Evolutionary conservation across 1,140 invertebrate species (phyloP), one percentile per base, ranked within the genome.

Genomic region (Drosophila repleta): DNA sequence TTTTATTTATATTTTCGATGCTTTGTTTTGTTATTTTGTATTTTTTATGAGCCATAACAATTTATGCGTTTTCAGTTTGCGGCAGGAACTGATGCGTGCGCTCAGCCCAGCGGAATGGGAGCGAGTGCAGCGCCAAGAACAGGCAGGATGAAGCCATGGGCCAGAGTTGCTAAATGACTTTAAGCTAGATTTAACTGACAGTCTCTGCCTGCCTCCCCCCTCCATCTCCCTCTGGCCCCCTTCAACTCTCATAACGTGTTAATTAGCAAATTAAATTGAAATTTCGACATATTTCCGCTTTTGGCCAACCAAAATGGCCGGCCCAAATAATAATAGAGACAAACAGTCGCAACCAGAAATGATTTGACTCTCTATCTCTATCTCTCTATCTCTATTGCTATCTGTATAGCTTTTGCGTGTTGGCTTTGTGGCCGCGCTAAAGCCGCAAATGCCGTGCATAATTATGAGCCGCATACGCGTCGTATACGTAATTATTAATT

Each of bases 41-140:
- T 81, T 84, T 73, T 84, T 81, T 84, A 84, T 81, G 74, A 84
- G 81, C 68, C 81, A 80, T 77, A 85, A 81, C 82, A 85, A 85
- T 81, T 87, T 87, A 87, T 87, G 74, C 82, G 83, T 81, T n/a
- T n/a, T 83, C 53, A 46, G 73, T 61, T 68, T 43, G 66, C 51
- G 43, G 56, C 70, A 74, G 60, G 60, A 72, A 76, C 74, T 67
- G 63, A 73, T 68, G 64, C 70, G 65, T 73, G 70, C 60, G 45
- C 62, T 57, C 39, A 43, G 15, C 51, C 17, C 21, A 63, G 0
- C 4, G 46, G 20, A 64, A 56, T 64, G 39, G 39, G 26, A 56
- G 8, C 52, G 5, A 51, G 49, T 26, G 41, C 39, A 17, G 41
- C 39, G 15, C n/a, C 24, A 41, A 53, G 21, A 39, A 52, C 37